These are phyloP conservation scores for Chunga burmeisteri DNA, from an alignment of 2,113 vertebrate genomes.

Conservation along the genomic window DNA sequence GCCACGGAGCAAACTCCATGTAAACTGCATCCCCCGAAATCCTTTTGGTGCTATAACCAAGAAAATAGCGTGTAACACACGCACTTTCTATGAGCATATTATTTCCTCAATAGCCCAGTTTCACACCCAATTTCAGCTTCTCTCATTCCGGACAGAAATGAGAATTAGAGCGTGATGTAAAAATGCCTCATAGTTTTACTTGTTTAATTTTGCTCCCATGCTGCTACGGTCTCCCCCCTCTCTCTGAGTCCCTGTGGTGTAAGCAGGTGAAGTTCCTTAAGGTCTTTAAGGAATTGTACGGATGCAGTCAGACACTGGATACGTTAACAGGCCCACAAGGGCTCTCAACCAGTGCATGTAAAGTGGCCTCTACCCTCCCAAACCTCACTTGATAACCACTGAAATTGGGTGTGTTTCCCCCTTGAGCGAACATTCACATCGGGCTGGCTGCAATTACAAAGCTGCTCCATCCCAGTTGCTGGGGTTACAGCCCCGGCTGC, in stretches of 20 bases:
- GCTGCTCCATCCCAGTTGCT: fast-evolving
- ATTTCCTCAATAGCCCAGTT: neutral
- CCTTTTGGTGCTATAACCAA: neutral
- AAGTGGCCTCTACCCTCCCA: neutral
- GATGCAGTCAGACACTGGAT: neutral
- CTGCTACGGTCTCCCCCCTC: neutral
- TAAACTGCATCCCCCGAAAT: neutral
- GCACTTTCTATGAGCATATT: fast-evolving
- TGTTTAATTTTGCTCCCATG: neutral
- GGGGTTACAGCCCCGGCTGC: neutral
- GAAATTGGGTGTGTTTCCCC: neutral
- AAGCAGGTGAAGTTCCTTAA: neutral
- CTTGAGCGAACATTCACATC: fast-evolving
- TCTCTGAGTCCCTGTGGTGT: neutral
- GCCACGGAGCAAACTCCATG: neutral
- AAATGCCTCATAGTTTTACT: neutral
- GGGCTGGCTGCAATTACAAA: neutral
- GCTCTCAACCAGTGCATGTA: neutral
- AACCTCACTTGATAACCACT: neutral
- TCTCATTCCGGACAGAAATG: neutral
- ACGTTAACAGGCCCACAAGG: neutral
- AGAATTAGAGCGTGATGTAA: neutral
- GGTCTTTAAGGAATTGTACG: neutral
- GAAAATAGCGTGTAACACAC: neutral
- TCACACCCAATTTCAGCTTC: neutral